Conservation (phyloP, 2,888 invertebrate species). For the Ectobius pallidus region DNA sequence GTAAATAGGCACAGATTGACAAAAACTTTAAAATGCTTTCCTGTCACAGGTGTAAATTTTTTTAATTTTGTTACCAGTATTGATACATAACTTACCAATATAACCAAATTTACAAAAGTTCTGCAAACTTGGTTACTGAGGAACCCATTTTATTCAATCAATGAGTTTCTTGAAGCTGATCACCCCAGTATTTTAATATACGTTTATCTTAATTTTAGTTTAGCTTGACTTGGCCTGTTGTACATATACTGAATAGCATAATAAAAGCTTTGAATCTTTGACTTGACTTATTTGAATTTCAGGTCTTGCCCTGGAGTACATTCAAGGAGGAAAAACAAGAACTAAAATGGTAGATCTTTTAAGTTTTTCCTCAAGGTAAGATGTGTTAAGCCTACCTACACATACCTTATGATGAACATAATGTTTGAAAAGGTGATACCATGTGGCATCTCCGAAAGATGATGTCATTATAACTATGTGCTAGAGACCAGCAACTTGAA, state of each 20-base stretch:
- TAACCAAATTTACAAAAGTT: neutral
- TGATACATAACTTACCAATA: neutral
- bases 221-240: no score
- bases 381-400: no score
- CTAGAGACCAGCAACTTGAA: neutral
- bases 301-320: slow-evolving; percentile 69
- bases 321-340: slow-evolving; percentile 61
- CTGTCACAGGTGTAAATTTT: neutral
- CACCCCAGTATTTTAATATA: no score
- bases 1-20: no score
- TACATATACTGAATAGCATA: no score
- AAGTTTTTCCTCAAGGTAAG: slow-evolving; percentile 66
- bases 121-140: neutral
- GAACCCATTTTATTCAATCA: no score
- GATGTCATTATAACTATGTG: neutral
- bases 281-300: slow-evolving; percentile 11
- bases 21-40: no score
- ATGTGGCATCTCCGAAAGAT: neutral
- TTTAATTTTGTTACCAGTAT: neutral
- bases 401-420: no score
- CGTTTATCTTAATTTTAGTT: no score
- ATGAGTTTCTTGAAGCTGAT: no score
- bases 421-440: neutral
- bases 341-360: slow-evolving; percentile 70
- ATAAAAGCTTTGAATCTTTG: no score